Evolutionary conservation across 2,888 invertebrate genomes (phyloP), one percentile per base, ranked within the genome.

Genomic region (Mallateleia sp.): DNA sequence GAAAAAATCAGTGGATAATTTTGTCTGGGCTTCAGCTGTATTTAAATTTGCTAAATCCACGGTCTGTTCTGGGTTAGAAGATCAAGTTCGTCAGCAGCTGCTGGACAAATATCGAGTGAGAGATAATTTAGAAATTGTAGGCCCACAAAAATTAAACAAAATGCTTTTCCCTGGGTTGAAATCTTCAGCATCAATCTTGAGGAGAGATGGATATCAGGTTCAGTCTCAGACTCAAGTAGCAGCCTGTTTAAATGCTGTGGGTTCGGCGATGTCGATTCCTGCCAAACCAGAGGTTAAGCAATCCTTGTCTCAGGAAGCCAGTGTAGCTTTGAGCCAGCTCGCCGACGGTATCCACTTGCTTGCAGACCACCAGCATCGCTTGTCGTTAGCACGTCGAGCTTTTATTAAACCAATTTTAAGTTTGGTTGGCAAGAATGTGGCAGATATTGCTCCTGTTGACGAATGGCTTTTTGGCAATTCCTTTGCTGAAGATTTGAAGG

Each of bases 321-420:
- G 38, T 25, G 6, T 6, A 4, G 83, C 75, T 8, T n/a, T 83
- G 42, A 32, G 20, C 2, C 64, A 28, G 6, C 14, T 83, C 0
- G 69, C 83, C 1, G 77, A 83, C 7, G 77, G 64, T 2, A 75
- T 72, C n/a, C n/a, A n/a, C n/a, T n/a, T n/a, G n/a, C n/a, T n/a
- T n/a, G n/a, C n/a, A n/a, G n/a, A n/a, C n/a, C n/a, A n/a, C n/a
- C n/a, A n/a, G n/a, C 56, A 32, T 34, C 78, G 54, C 1, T 18
- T 69, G 18, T 78, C 69, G 4, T 20, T 66, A n/a, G 58, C 50
- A 20, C 28, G 69, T 18, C 56, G 47, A 25, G 60, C 67, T 2
- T 78, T 67, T n/a, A 78, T 69, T 24, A 78, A 78, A 47, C 78
- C 78, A 2, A 24, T 45, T 3, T 38, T 77, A 14, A 78, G 38